phyloP scores from a whole-genome alignment of 2,113 vertebrate species.

The Coptodon bakossiorum region DNA sequence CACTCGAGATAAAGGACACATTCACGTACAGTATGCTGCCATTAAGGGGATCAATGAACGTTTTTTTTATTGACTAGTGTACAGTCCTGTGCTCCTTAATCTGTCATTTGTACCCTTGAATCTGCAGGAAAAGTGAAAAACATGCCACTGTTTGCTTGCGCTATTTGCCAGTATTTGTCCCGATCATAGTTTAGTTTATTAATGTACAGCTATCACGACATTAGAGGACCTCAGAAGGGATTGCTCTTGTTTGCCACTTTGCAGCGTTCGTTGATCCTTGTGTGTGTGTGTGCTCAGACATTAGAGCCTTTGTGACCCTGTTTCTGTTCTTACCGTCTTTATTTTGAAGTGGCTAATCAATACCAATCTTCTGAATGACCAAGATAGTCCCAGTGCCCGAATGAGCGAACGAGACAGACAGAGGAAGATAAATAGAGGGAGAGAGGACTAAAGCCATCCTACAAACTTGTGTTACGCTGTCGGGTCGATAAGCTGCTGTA shows the following conservation, averaged over 20 bases:
- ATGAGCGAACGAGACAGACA: not conserved
- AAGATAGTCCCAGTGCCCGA: not conserved
- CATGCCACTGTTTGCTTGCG: not conserved
- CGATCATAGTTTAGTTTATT: not conserved
- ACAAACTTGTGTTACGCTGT: slow-evolving; percentile 32
- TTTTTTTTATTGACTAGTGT: not conserved
- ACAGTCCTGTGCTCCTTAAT: not conserved
- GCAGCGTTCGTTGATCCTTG: not conserved
- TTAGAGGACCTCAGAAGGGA: not conserved
- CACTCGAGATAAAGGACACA: slow-evolving; percentile 33
- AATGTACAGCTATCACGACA: accelerated
- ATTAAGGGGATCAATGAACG: slow-evolving; percentile 48
- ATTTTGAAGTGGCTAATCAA: slow-evolving; percentile 34
- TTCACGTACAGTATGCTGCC: slow-evolving; percentile 8
- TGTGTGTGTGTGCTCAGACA: not conserved
- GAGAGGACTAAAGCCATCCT: not conserved
- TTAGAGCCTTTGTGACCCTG: not conserved
- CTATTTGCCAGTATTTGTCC: not conserved
- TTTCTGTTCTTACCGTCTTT: not conserved
- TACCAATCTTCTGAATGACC: slow-evolving; percentile 33
- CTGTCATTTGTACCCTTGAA: not conserved
- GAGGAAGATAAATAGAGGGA: not conserved
- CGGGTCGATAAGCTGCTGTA: slow-evolving; percentile 39
- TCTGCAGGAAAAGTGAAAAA: not conserved
- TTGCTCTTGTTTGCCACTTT: not conserved